Evolutionary conservation across 2,888 invertebrate genomes (phyloP), one percentile per base, ranked within the genome.

Genomic region (Sminthurinus aureus): DNA sequence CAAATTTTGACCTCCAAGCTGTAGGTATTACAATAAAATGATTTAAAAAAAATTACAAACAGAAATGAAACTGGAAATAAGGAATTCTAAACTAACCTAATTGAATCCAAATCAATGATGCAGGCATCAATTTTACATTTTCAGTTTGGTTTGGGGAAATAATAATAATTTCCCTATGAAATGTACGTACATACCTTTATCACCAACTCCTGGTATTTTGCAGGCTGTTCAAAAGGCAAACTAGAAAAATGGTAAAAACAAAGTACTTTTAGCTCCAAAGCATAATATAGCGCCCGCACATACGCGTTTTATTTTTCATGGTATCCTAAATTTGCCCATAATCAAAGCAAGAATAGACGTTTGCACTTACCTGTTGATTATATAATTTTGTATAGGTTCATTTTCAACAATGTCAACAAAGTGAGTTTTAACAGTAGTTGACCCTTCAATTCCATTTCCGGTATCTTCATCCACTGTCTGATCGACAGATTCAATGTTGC

Each of bases 401-500:
- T 22, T 22, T 22, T 18, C 71, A 8, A 50, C 22, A 11, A 22
- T 4, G 71, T 80, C 71, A 12, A 80, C 69, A 51, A 80, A 80
- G 51, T 80, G 71, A 8, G 20, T 22, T 20, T 20, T 6, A 8
- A 71, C 80, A 0, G 71, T 80, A 22, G 80, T 80, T 11, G 18
- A n/a, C 8, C 13, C 22, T 0, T 18, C 1, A 18, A 26, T 51
- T 13, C 22, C 71, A 71, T 9, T 38, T 13, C 80, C 71, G 50
- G 2, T 22, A 1, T 12, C 22, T 50, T 51, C 71, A 69, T 51
- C 71, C 4, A 6, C 22, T 1, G 80, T 80, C 38, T 80, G 80
- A 80, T 71, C 71, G 50, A 80, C 71, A 11, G 9, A n/a, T 20
- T 80, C 80, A 22, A 80, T 20, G 22, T 50, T 80, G 51, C 80